Base-by-base conservation (phyloP, 2,797 vertebrate genomes). In the Tympanoctomys barrerae region DNA sequence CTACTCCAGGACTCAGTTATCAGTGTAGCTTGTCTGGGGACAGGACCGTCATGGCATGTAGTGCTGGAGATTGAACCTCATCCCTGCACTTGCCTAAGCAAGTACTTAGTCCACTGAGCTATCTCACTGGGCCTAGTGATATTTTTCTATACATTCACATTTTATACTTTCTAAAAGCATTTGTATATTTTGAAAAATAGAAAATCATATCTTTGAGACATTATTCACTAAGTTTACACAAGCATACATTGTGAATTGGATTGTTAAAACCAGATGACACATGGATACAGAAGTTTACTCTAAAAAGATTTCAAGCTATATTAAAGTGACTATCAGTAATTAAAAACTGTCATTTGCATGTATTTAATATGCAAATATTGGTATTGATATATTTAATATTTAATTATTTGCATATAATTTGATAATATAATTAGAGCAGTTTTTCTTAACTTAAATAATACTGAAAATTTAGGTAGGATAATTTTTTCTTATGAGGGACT, bases 261-360 rank as follows among this genome's bases (percentile, higher is more conserved):
- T 70, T 70, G 4, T 36, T 85, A 62, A 78, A 42, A 52, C 21
- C 1, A 10, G 28, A 39, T 77, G 92, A 57, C 33, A 62, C 12
- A 46, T 73, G 28, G 12, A 57, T 9, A 71, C 2, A 52, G 19
- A 90, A 81, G 87, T 87, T 87, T 78, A 54, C 88, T 62, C 7
- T 36, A 33, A 93, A 79, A 28, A 31, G 5, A 90, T 61, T 68
- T 68, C 87, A 90, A 94, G 39, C 21, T 92, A 39, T n/a, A 66
- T 46, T 66, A 57, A 16, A 28, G 3, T 49, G 75, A 59, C 11
- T 79, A 52, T 26, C 16, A 84, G 31, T 80, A 64, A 70, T 59
- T 89, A 59, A 70, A 28, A 49, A 39, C 4, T 39, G 39, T 39
- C 39, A 39, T 39, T 39, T 39, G 39, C 39, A 39, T 39, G 4